These are phyloP conservation scores for Diprion similis DNA, from an alignment of 1,140 invertebrate genomes.

Conservation along the genomic window DNA sequence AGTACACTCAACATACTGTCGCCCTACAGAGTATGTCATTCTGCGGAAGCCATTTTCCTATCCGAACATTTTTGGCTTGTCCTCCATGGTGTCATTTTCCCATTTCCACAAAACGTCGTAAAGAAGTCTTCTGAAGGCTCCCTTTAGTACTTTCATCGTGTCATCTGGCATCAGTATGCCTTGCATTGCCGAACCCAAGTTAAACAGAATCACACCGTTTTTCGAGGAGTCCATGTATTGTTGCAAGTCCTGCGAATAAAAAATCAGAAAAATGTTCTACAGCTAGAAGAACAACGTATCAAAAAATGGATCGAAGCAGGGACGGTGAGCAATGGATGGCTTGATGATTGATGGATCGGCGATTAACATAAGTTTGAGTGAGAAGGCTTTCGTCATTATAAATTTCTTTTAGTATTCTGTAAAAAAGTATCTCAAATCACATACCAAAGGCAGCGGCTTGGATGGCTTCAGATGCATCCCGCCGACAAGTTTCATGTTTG, in stretches of 20 bases:
- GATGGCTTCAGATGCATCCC: conserved; percentile 41
- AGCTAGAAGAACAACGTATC: too few species aligned
- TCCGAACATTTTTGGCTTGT: conserved; percentile 57
- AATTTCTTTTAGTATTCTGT: too few species aligned
- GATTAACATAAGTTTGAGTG: too few species aligned
- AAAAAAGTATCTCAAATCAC: not conserved
- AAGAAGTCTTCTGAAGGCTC: conserved; percentile 44
- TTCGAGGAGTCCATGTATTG: conserved; percentile 33
- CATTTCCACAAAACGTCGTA: conserved; percentile 53
- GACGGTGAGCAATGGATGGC: too few species aligned
- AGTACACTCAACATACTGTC: conserved; percentile 4
- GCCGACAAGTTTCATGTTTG: conserved; percentile 45
- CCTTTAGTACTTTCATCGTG: conserved; percentile 29
- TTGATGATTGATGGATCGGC: too few species aligned
- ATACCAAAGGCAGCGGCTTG: conserved; percentile 43
- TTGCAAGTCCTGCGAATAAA: conserved; percentile 30
- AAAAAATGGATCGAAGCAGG: too few species aligned
- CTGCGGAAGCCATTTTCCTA: conserved; percentile 64
- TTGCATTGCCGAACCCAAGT: conserved; percentile 35
- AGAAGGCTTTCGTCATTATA: too few species aligned
- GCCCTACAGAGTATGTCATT: conserved; percentile 62
- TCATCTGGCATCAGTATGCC: conserved; percentile 27
- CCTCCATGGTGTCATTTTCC: conserved; percentile 50
- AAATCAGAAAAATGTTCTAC: too few species aligned
- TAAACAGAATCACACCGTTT: conserved; percentile 39